Base-by-base conservation (phyloP, 2,797 vertebrate genomes). In the Coranthus polyacanthus region DNA sequence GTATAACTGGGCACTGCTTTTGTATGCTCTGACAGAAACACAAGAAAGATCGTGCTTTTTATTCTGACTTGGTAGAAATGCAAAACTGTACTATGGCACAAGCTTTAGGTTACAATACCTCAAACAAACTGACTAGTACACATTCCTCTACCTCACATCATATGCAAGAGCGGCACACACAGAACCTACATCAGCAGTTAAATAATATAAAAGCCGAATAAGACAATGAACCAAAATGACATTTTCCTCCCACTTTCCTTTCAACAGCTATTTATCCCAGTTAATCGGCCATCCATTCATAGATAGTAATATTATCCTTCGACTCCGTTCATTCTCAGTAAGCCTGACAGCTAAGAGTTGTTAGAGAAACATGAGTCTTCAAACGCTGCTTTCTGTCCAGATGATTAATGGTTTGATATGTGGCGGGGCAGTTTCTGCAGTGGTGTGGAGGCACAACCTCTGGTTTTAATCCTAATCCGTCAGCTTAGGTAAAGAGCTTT, bases 391-490 rank as follows among this genome's bases (percentile, higher is more conserved):
- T 42, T 56, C 32, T 60, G 47, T n/a, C 42, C 20, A 3, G 12
- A 72, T 3, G 32, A 84, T 71, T 68, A 68, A 63, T 57, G 39
- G 39, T 77, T 38, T 62, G 72, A 67, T 82, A 47, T 62, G 53
- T 59, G 53, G 51, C 44, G 47, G 53, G 29, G 26, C 6, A 5
- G 61, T 11, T 57, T 59, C 66, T 58, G 51, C 70, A 62, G 62
- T 22, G 17, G 22, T 59, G 68, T 60, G 37, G 54, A 71, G 37
- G 54, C 41, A 79, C 63, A 84, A 85, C 68, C 79, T 73, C 81
- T 81, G 72, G 53, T 71, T 89, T 79, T 90, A 91, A 92, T 92
- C 90, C 88, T 90, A 91, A 92, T 92, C 89, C 37, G 7, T 68
- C 53, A 68, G 32, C 7, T 78, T 81, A 55, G 79, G 74, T 86